Evolutionary conservation across 2,888 invertebrate species (phyloP), one percentile per base, ranked within the genome.

Genomic region (Acheta domesticus): DNA sequence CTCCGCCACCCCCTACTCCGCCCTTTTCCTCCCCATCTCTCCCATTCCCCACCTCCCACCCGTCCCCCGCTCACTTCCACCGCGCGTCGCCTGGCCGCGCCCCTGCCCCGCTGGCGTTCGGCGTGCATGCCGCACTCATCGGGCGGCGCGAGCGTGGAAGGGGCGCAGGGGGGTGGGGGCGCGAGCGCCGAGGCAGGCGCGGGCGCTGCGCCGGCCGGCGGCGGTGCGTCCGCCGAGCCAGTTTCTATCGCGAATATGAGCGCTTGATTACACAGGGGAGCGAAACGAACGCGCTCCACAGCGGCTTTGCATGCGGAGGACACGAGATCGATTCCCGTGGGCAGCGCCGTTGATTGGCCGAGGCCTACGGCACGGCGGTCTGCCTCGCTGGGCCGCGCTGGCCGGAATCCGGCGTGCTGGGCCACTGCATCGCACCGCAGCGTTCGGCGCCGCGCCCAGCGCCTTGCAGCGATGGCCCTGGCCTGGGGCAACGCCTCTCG

Each of bases 221-320:
- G n/a, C 62, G 5, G 62, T n/a, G 14, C n/a, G 62, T 12, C 14
- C 5, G 62, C 62, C 14, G n/a, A 14, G n/a, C 14, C 62, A 62
- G 62, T 62, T 62, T 62, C 62, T 62, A 62, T 62, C n/a, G 62
- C 62, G 62, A 62, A 62, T 62, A 62, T 62, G 62, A 62, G 62
- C 62, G 62, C 62, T 62, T 62, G 62, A 62, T 62, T 62, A 62
- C 62, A 62, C 62, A 19, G 14, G 62, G 62, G 62, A 62, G 62
- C 14, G 62, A 62, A 62, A 62, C 62, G 62, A 62, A 62, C 62
- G 62, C 62, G 62, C 62, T 62, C 62, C 62, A 12, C n/a, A 62
- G 62, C 62, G 62, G 62, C 62, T 62, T 62, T 62, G 62, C 62
- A 62, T 62, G 62, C 62, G 11, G 62, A 62, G 62, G 62, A 62